Conservation (phyloP, 2,888 invertebrate species). For the Sympetrum striolatum region DNA sequence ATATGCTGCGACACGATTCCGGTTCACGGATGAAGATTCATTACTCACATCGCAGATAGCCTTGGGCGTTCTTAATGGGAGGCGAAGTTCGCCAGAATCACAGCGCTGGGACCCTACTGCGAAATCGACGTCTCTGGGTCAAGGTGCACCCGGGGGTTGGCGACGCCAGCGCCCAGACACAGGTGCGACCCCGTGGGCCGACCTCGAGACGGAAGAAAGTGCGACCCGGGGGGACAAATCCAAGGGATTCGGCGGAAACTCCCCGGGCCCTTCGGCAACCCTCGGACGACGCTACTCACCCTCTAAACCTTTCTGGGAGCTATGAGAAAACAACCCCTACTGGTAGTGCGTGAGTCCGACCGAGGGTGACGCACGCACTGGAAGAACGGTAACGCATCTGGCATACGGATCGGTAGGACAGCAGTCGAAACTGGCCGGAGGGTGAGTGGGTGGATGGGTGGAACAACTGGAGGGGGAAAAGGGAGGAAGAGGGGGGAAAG, state of each 20-base stretch:
- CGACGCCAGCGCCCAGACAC: neutral
- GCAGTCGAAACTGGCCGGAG: neutral
- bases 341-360: neutral
- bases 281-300: neutral
- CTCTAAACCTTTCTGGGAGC: neutral
- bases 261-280: neutral
- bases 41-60: too few species aligned
- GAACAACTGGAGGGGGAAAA: neutral
- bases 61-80: too few species aligned
- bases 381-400: conserved; percentile 8
- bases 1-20: too few species aligned
- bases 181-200: neutral
- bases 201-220: neutral
- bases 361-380: neutral
- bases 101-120: too few species aligned
- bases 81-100: too few species aligned
- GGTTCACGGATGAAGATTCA: too few species aligned
- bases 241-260: neutral
- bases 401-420: neutral
- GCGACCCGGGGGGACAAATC: neutral
- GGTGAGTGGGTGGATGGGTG: neutral
- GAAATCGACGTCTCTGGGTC: neutral
- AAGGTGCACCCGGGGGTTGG: neutral
- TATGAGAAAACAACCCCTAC: neutral
- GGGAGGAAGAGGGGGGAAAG: neutral